Percentiles rank a stretch among this genome's conserved stretches.
phyloP scores from a whole-genome alignment of 2,113 vertebrate genomes.

The Carollia perspicillata region DNA sequence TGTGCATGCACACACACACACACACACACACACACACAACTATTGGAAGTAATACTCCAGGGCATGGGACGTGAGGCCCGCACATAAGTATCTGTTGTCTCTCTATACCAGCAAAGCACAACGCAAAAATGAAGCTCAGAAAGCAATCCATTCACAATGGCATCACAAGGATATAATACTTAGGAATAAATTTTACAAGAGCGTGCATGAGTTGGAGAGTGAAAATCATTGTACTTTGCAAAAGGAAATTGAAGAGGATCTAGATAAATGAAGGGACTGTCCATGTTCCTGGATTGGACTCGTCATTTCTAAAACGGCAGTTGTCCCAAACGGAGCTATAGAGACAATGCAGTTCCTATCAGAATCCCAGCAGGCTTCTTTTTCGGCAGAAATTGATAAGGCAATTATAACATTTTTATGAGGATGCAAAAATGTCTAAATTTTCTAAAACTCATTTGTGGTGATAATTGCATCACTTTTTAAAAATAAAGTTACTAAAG shows the following conservation, averaged over 20 bases:
- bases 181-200: background rate
- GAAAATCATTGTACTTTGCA: background rate
- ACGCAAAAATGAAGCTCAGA: background rate
- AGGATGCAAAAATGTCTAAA: background rate
- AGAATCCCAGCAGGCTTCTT: background rate
- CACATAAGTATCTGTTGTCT: background rate
- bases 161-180: background rate
- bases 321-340: background rate
- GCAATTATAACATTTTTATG: background rate
- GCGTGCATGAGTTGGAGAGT: background rate
- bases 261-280: background rate
- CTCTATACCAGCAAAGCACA: background rate
- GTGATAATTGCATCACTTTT: background rate
- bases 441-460: background rate
- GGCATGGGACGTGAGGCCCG: background rate
- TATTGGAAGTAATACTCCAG: background rate
- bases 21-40: background rate
- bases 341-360: too few relatives aligned
- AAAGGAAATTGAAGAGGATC: background rate
- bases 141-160: background rate
- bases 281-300: background rate
- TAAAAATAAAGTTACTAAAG: background rate
- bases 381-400: background rate
- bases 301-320: rapidly evolving
- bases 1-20: too few relatives aligned